Evolutionary conservation across 2,888 invertebrate genomes (phyloP).

Genomic region (Cryptus armator): DNA sequence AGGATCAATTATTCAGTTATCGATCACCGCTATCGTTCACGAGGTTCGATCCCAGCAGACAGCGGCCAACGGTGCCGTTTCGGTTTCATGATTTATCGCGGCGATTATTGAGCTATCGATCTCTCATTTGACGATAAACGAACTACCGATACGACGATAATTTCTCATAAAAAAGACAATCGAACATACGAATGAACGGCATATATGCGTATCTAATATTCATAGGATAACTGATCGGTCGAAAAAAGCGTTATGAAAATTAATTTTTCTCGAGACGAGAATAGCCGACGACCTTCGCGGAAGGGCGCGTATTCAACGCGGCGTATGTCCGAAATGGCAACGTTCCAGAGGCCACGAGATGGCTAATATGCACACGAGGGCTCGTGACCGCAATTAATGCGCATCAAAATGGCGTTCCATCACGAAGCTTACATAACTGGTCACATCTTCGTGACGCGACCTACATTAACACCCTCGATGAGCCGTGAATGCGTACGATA

Average conservation of each 20-base stretch:
- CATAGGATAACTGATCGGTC: neutral
- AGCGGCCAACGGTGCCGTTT: slow-evolving; percentile 24
- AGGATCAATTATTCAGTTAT: slow-evolving; percentile 67
- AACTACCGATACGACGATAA: neutral
- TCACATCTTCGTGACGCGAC: slow-evolving; percentile 60
- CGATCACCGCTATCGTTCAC: slow-evolving; percentile 55
- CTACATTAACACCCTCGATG: slow-evolving; percentile 66
- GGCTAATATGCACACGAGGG: slow-evolving; percentile 38
- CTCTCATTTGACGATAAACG: slow-evolving; percentile 20
- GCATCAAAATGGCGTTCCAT: slow-evolving; percentile 53
- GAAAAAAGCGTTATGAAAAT: neutral
- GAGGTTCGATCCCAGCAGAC: slow-evolving; percentile 25
- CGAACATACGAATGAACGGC: neutral
- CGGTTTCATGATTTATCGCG: slow-evolving; percentile 49
- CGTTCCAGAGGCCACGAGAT: slow-evolving; percentile 46
- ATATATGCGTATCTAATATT: neutral
- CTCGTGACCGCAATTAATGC: slow-evolving; percentile 60
- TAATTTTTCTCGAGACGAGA: neutral
- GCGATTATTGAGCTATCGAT: slow-evolving; percentile 57
- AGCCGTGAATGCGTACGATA: slow-evolving; percentile 42
- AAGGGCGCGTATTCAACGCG: neutral
- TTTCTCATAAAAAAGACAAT: neutral
- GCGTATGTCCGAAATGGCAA: slow-evolving; percentile 38
- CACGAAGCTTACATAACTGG: slow-evolving; percentile 54
- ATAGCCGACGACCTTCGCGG: neutral